Evolutionary conservation across 2,888 invertebrate genomes (phyloP), one percentile per base, ranked within the genome.

Genomic region (Bugula neritina): DNA sequence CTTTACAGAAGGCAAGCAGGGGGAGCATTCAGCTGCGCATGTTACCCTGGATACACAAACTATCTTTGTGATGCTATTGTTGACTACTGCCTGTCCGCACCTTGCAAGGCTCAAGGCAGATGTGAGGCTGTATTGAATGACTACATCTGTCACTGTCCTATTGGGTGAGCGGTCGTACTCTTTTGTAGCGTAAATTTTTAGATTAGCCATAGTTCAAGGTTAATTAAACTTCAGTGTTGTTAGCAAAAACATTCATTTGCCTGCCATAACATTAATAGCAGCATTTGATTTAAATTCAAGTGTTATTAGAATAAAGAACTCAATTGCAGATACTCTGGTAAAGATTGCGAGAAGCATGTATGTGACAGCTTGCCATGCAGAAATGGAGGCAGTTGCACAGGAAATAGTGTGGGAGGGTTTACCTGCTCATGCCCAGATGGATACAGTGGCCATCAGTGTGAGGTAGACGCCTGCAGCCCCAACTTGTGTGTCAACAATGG

Each of bases 271-370:
- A n/a, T n/a, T n/a, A n/a, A n/a, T n/a, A n/a, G n/a, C n/a, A n/a
- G n/a, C n/a, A n/a, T n/a, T n/a, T n/a, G n/a, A n/a, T n/a, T n/a
- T n/a, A n/a, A n/a, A n/a, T n/a, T n/a, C n/a, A n/a, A n/a, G n/a
- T n/a, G n/a, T n/a, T n/a, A n/a, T n/a, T n/a, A n/a, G n/a, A n/a
- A n/a, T n/a, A n/a, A n/a, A n/a, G n/a, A n/a, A n/a, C n/a, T n/a
- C n/a, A n/a, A n/a, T n/a, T n/a, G n/a, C 57, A 57, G 57, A 57
- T 57, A 57, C 57, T 57, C 57, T 23, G 57, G 57, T 5, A 57
- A 57, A 25, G 25, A 23, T n/a, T 57, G 57, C 57, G n/a, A n/a
- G 3, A 25, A 57, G 25, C n/a, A 25, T 57, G 57, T 57, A n/a
- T 57, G 57, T 57, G 57, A 57, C n/a, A 57, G 57, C 57, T 57